These are phyloP conservation scores for Agrotis clavis DNA, from an alignment of 2,888 invertebrate species.

Conservation along the genomic window DNA sequence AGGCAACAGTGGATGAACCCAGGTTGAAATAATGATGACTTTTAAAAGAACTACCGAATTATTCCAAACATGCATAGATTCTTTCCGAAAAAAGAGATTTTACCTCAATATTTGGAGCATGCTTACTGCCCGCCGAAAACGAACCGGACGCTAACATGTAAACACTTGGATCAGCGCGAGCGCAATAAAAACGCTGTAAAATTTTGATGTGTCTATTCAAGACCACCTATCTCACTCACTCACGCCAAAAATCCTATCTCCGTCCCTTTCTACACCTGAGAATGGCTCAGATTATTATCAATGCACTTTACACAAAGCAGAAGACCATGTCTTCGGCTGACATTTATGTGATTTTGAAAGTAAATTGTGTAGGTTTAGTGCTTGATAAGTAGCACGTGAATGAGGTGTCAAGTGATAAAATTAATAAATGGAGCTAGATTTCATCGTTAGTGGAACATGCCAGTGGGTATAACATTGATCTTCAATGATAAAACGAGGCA, in stretches of 20 bases:
- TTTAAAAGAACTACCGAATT: conserved; percentile 32
- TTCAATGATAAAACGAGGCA: conserved; percentile 57
- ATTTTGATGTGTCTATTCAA: conserved; percentile 91
- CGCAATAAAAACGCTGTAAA: conserved; percentile 91
- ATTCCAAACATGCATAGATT: conserved; percentile 63
- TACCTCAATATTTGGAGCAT: conserved; percentile 69
- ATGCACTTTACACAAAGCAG: conserved; percentile 91
- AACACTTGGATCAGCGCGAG: conserved; percentile 84
- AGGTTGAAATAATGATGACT: too few species aligned
- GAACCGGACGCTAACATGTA: conserved; percentile 86
- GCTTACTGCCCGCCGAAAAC: conserved; percentile 72
- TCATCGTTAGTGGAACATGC: conserved; percentile 67
- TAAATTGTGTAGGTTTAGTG: conserved; percentile 89
- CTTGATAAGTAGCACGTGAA: conserved; percentile 83
- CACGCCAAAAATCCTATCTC: conserved; percentile 53
- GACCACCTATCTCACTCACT: conserved; percentile 71
- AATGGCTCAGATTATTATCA: conserved; percentile 90
- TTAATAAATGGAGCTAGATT: conserved; percentile 85
- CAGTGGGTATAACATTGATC: conserved; percentile 62
- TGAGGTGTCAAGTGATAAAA: conserved; percentile 89
- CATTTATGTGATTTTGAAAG: conserved; percentile 89
- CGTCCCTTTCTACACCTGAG: conserved; percentile 78
- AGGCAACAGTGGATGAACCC: too few species aligned
- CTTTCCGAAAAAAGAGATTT: conserved; percentile 68
- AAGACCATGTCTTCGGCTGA: conserved; percentile 85